A percentile compares a stretch with the other conserved stretches of the same genome.
phyloP scores from a whole-genome alignment of 2,888 invertebrate species.

The Lithodes maja region DNA sequence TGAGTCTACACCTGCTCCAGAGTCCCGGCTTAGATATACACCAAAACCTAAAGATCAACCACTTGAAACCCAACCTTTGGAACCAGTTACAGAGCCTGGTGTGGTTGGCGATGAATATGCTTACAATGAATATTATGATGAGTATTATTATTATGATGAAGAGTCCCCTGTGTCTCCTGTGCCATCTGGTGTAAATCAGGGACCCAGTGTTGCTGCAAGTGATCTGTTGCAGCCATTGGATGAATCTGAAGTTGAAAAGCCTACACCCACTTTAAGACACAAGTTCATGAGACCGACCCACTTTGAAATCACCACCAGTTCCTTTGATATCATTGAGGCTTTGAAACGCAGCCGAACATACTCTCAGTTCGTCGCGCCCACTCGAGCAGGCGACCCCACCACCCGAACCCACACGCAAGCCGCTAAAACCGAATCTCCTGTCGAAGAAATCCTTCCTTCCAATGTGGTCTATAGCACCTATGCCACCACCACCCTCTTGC shows the following conservation, averaged over 20 bases:
- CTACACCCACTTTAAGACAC: slow-evolving; percentile 14
- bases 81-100: slow-evolving; percentile 6
- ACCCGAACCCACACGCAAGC: background rate
- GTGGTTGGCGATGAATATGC: slow-evolving; percentile 32
- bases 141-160: slow-evolving; percentile 54
- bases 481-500: slow-evolving; percentile 72
- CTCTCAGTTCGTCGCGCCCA: slow-evolving; percentile 40
- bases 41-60: slow-evolving; percentile 19
- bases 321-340: slow-evolving; percentile 55
- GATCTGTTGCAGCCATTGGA: background rate
- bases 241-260: background rate
- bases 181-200: background rate
- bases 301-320: slow-evolving; percentile 32
- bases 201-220: background rate
- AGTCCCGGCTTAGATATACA: slow-evolving; percentile 37
- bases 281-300: slow-evolving; percentile 46
- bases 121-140: slow-evolving; percentile 52
- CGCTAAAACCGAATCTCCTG: background rate
- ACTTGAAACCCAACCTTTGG: slow-evolving; percentile 20
- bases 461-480: slow-evolving; percentile 72
- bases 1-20: slow-evolving; percentile 10
- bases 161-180: background rate
- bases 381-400: background rate
- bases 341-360: slow-evolving; percentile 49
- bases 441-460: slow-evolving; percentile 47